A percentile compares a stretch with the other conserved stretches of the same genome.
Conservation (phyloP, 2,113 vertebrate species). For the Rhinoderma darwinii region DNA sequence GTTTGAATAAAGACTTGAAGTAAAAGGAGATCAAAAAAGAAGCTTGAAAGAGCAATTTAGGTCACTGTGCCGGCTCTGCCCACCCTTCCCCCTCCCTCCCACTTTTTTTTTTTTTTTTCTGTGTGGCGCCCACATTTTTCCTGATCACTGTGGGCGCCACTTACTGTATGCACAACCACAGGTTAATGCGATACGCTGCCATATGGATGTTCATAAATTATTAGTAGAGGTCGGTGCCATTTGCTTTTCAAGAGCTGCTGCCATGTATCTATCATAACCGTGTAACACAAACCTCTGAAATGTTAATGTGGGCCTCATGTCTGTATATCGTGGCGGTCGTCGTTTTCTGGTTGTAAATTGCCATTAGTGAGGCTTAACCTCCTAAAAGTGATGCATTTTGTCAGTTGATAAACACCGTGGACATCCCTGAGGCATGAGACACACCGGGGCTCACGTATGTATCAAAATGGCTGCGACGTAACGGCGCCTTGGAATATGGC, state of each 20-base stretch:
- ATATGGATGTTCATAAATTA: constrained; percentile 41
- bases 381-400: not conserved
- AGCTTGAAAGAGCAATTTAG: constrained; percentile 9
- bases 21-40: not conserved
- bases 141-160: not conserved
- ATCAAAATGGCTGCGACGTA: not conserved
- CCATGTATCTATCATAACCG: constrained; percentile 60
- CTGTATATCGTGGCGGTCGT: constrained; percentile 24
- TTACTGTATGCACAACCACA: not conserved
- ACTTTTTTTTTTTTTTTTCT: not conserved
- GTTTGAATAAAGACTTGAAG: not conserved
- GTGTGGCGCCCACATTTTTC: not conserved
- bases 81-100: not conserved
- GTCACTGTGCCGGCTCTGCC: not conserved
- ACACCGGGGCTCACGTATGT: not conserved
- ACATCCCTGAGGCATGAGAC: not conserved
- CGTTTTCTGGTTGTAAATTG: not conserved
- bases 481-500: too few species aligned
- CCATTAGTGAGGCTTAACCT: not conserved
- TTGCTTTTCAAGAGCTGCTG: not conserved
- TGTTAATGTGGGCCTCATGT: constrained; percentile 70
- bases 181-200: constrained; percentile 12
- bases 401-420: not conserved
- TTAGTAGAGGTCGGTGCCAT: constrained; percentile 26
- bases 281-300: constrained; percentile 58